phyloP scores from a whole-genome alignment of 1,140 invertebrate genomes.

The Drosophila yakuba region DNA sequence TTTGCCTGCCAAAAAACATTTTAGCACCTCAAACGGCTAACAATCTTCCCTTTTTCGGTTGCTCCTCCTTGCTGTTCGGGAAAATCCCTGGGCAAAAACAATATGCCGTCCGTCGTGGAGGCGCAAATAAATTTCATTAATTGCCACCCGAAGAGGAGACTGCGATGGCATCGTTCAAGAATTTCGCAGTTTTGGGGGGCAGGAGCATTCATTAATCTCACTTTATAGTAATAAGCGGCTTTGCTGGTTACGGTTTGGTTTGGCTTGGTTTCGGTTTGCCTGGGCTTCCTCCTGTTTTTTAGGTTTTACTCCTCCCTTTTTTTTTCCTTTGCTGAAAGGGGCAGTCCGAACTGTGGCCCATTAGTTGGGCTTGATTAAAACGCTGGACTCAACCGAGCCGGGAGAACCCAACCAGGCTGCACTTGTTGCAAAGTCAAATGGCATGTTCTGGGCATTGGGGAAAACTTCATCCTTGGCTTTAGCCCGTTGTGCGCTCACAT shows the following conservation, averaged over 20 bases:
- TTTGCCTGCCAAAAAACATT: constrained; percentile 52
- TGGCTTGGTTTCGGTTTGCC: constrained; percentile 3
- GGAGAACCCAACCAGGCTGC: constrained; percentile 11
- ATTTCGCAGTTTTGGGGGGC: constrained; percentile 4
- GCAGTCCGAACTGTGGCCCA: constrained; percentile 46
- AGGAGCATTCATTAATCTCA: constrained; percentile 77
- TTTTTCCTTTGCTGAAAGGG: not conserved
- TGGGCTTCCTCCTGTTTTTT: constrained; percentile 2
- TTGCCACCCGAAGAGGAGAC: constrained; percentile 62
- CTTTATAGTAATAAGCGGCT: constrained; percentile 84
- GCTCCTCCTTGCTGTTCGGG: not conserved
- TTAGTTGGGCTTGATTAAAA: constrained; percentile 80
- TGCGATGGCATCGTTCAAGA: constrained; percentile 42
- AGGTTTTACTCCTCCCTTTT: not conserved
- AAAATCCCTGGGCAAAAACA: constrained; percentile 43
- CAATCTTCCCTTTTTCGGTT: constrained; percentile 6
- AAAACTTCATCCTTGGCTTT: constrained; percentile 74
- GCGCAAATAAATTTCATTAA: constrained; percentile 79
- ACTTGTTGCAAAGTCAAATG: constrained; percentile 82
- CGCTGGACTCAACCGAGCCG: constrained; percentile 29
- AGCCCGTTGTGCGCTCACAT: constrained; percentile 39
- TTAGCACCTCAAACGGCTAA: constrained; percentile 35
- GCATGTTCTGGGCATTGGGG: constrained; percentile 51
- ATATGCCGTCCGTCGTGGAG: constrained; percentile 53
- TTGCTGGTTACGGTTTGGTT: constrained; percentile 69